phyloP scores from a whole-genome alignment of 2,888 invertebrate genomes.

The Emmelina monodactyla region DNA sequence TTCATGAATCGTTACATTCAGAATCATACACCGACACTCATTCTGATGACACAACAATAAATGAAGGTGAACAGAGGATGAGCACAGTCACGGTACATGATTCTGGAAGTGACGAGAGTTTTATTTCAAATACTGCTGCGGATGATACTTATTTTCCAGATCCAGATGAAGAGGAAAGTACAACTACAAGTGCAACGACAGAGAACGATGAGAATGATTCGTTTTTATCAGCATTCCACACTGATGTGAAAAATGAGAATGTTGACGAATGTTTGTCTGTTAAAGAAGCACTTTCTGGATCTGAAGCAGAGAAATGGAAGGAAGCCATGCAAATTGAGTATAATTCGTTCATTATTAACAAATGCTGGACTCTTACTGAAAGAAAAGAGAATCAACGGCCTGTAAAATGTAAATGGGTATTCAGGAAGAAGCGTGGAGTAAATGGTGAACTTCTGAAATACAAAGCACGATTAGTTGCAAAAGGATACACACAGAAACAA shows the following conservation, averaged over 20 bases:
- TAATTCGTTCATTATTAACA: conserved; percentile 9
- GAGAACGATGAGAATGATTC: background rate
- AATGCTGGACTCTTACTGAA: conserved; percentile 10
- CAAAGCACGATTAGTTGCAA: conserved; percentile 13
- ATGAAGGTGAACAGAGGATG: conserved; percentile 1
- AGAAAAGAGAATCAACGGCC: conserved; percentile 6
- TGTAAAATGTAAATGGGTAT: conserved; percentile 9
- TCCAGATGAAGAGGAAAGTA: background rate
- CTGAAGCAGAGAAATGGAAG: conserved; percentile 7
- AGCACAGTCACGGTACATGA: background rate
- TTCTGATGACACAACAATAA: conserved; percentile 6
- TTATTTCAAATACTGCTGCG: conserved; percentile 2
- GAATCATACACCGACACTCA: conserved; percentile 3
- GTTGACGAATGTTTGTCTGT: conserved; percentile 6
- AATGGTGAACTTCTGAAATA: conserved; percentile 8
- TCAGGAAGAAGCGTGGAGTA: conserved; percentile 8
- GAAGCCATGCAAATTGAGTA: conserved; percentile 13
- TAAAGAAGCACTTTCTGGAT: conserved; percentile 6
- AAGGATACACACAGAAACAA: conserved; percentile 10
- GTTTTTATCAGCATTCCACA: background rate
- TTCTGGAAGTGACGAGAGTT: conserved; percentile 1
- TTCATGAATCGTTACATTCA: too few relatives aligned
- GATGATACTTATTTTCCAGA: conserved; percentile 11
- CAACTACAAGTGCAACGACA: too few relatives aligned
- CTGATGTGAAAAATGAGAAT: background rate